Conservation (phyloP, 2,888 invertebrate species). For the Eristalis tenax region DNA sequence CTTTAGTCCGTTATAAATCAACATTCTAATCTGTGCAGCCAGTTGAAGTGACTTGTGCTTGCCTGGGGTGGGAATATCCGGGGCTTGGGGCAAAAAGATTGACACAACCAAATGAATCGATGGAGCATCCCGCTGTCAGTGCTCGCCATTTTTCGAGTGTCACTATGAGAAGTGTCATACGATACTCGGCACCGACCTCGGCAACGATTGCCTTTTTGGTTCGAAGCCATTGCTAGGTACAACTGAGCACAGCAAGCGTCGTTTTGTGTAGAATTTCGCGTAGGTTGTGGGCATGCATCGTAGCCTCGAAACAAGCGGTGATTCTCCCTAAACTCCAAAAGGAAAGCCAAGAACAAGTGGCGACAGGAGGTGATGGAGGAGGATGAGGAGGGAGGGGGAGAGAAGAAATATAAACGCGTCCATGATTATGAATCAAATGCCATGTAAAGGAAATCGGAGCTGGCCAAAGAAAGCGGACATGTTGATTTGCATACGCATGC, state of each 20-base stretch:
- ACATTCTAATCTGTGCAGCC: background rate
- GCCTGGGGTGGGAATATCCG: background rate
- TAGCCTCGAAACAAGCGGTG: background rate
- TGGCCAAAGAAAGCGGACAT: conserved; percentile 58
- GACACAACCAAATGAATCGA: background rate
- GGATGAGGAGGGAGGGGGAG: conserved; percentile 12
- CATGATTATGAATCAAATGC: conserved; percentile 72
- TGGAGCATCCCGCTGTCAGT: conserved; percentile 12
- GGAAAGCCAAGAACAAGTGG: conserved; percentile 35
- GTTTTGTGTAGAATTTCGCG: conserved; percentile 49
- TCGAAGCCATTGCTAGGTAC: conserved; percentile 11
- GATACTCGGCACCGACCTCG: conserved; percentile 30
- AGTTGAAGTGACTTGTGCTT: background rate
- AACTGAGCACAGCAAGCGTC: conserved; percentile 24
- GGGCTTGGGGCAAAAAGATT: background rate
- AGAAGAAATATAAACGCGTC: conserved; percentile 63
- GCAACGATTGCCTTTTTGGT: conserved; percentile 21
- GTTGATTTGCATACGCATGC: conserved; percentile 67
- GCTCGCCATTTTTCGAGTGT: conserved; percentile 54
- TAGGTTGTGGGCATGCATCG: conserved; percentile 51
- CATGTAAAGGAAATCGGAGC: conserved; percentile 71
- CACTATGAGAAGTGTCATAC: conserved; percentile 63
- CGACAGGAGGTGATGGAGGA: background rate
- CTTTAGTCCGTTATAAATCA: background rate
- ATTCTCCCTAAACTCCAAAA: conserved; percentile 29